A percentile compares a stretch with the other conserved stretches of the same genome.
These are phyloP conservation scores for Lissocephala sabroskyi DNA, from an alignment of 2,888 invertebrate species.

Conservation along the genomic window DNA sequence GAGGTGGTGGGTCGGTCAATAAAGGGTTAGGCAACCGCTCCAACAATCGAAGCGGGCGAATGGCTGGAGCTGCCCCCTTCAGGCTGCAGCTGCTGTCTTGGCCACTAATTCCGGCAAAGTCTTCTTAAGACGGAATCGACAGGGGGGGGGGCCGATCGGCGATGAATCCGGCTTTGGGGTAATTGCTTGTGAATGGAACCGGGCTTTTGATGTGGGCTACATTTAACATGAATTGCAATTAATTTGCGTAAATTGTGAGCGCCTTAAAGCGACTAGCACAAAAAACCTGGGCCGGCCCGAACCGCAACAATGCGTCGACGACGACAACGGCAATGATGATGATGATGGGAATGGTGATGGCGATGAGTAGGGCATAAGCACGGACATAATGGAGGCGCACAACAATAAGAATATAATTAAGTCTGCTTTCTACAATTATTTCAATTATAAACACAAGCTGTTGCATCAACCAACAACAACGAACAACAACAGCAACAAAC, in stretches of 20 bases:
- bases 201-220: neutral
- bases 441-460: constrained; percentile 59
- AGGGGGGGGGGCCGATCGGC: too few species aligned
- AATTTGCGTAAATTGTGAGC: neutral
- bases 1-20: too few species aligned
- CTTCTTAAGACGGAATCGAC: constrained; percentile 34
- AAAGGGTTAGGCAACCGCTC: too few species aligned
- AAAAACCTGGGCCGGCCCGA: constrained; percentile 2
- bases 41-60: too few species aligned
- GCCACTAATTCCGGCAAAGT: constrained; percentile 44
- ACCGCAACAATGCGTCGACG: constrained; percentile 6
- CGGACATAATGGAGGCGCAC: constrained; percentile 11
- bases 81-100: constrained; percentile 5
- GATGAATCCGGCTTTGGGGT: constrained; percentile 33
- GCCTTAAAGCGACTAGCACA: neutral
- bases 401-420: constrained; percentile 47
- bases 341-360: neutral
- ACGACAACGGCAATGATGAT: constrained; percentile 3
- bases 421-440: constrained; percentile 54
- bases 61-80: neutral
- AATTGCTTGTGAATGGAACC: constrained; percentile 28
- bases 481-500: constrained; percentile 24
- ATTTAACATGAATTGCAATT: constrained; percentile 1
- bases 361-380: neutral
- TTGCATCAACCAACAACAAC: constrained; percentile 37